A percentile compares a stretch with the other conserved stretches of the same genome.
Conservation (phyloP, 2,113 vertebrate genomes). For the Periophthalmus modestus region DNA sequence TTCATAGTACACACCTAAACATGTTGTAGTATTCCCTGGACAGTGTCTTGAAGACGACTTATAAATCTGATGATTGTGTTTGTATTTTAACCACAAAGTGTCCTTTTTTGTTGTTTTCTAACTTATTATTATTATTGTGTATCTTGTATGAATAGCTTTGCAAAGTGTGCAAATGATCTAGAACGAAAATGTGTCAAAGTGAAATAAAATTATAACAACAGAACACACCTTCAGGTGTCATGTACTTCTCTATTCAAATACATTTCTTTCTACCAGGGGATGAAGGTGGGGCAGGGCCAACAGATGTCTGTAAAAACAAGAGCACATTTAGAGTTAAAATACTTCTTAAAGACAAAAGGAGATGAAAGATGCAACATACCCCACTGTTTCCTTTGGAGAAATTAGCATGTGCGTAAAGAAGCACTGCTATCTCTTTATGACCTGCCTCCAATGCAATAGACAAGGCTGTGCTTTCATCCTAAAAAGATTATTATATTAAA, state of each 20-base stretch:
- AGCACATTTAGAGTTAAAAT: constrained; percentile 4
- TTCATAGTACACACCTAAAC: too few species aligned
- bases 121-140: too few species aligned
- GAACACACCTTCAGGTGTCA: constrained; percentile 5
- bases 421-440: constrained; percentile 93
- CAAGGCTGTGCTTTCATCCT: constrained; percentile 96
- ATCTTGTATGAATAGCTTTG: too few species aligned
- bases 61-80: too few species aligned
- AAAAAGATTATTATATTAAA: too few species aligned
- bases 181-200: too few species aligned
- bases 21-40: too few species aligned
- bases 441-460: constrained; percentile 95
- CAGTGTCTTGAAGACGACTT: too few species aligned
- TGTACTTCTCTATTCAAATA: constrained; percentile 75
- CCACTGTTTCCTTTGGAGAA: constrained; percentile 86
- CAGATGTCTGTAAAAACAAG: constrained; percentile 77
- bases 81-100: too few species aligned
- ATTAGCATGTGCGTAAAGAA: constrained; percentile 94
- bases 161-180: too few species aligned
- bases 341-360: neutral
- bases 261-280: constrained; percentile 77
- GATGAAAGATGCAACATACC: constrained; percentile 72
- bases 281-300: constrained; percentile 81
- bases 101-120: too few species aligned
- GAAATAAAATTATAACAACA: neutral